A percentile compares a stretch with the other conserved stretches of the same genome.
phyloP scores from a whole-genome alignment of 2,888 invertebrate species.

The Pseudeuparius sepicola region DNA sequence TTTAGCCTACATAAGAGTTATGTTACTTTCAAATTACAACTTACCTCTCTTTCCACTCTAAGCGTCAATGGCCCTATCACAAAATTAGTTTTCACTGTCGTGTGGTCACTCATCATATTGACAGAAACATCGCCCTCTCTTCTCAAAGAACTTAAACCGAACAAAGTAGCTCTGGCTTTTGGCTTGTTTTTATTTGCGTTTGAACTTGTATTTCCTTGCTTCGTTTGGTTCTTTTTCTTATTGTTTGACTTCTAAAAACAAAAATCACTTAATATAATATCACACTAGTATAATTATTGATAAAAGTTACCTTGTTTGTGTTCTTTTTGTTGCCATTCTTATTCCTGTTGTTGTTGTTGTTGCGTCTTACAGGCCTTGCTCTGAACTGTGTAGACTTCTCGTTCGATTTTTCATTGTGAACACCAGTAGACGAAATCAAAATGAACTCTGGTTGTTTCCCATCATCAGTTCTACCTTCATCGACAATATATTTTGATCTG shows the following conservation, averaged over 20 bases:
- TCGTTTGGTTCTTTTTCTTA: too few relatives aligned
- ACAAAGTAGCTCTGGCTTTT: slow-evolving; percentile 67
- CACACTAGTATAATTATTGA: too few relatives aligned
- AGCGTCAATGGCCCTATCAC: slow-evolving; percentile 68
- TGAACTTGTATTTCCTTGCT: not conserved
- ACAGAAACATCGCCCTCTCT: slow-evolving; percentile 73
- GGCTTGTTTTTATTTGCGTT: slow-evolving; percentile 43
- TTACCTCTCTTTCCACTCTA: slow-evolving; percentile 67
- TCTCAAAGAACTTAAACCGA: slow-evolving; percentile 67
- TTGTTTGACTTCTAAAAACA: too few relatives aligned
- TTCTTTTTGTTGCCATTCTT: slow-evolving; percentile 30
- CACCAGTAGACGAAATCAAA: too few relatives aligned
- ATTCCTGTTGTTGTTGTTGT: slow-evolving; percentile 26
- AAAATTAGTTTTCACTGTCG: slow-evolving; percentile 75
- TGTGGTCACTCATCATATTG: slow-evolving; percentile 67
- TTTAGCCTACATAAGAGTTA: too few relatives aligned
- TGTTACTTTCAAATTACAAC: too few relatives aligned
- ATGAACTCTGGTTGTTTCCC: too few relatives aligned
- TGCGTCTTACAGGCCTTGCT: slow-evolving; percentile 24
- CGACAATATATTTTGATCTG: too few relatives aligned
- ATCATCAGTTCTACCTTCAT: too few relatives aligned
- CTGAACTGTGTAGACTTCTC: too few relatives aligned
- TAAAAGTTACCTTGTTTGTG: slow-evolving; percentile 13
- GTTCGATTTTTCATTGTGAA: slow-evolving; percentile 6
- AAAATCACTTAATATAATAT: too few relatives aligned